Evolutionary conservation across 2,888 invertebrate species (phyloP).

Genomic region (Acrocyrtus sp.): DNA sequence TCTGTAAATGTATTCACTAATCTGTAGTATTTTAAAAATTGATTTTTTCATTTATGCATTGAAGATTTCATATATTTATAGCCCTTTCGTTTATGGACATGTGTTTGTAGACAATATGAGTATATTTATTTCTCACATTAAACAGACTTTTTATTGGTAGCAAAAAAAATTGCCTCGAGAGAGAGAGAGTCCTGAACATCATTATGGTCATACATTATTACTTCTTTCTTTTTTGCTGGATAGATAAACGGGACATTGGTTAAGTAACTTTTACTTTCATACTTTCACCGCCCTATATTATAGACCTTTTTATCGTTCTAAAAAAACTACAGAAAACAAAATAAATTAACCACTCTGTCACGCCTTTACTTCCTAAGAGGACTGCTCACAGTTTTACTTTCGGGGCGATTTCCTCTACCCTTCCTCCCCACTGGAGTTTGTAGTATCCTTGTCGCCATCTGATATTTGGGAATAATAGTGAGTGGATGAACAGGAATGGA

Average conservation of each 20-base stretch:
- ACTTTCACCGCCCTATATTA: too few species aligned
- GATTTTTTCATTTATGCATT: too few species aligned
- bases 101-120: constrained; percentile 44
- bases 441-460: constrained; percentile 93
- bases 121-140: constrained; percentile 45
- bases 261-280: too few species aligned
- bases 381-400: constrained; percentile 66
- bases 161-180: constrained; percentile 30
- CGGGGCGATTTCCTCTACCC: constrained; percentile 87
- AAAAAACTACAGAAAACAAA: background rate
- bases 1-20: background rate
- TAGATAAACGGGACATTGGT: too few species aligned
- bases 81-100: constrained; percentile 9
- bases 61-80: background rate
- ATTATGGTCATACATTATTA: constrained; percentile 39
- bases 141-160: constrained; percentile 43
- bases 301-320: too few species aligned
- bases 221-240: too few species aligned
- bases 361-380: background rate
- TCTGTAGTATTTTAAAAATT: too few species aligned
- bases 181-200: constrained; percentile 42
- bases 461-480: constrained; percentile 88
- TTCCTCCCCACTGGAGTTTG: constrained; percentile 94
- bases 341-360: constrained; percentile 7
- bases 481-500: constrained; percentile 87